Evolutionary conservation across 2,888 invertebrate genomes (phyloP).

Genomic region (Allacma fusca): DNA sequence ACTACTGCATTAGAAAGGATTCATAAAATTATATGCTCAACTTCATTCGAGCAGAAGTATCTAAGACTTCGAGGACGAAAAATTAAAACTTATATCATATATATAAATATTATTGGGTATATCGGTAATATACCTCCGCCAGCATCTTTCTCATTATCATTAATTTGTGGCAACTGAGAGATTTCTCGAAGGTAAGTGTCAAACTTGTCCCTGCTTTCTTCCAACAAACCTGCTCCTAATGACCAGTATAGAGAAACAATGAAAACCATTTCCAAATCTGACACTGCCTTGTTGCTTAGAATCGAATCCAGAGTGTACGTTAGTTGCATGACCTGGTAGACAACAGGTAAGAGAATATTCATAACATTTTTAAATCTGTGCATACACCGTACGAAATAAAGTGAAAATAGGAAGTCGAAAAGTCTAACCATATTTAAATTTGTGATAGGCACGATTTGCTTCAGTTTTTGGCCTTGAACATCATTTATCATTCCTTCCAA

Average conservation of each 20-base stretch:
- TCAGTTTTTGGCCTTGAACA: slow-evolving; percentile 71
- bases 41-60: too few species aligned
- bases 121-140: neutral
- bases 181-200: slow-evolving; percentile 81
- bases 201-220: slow-evolving; percentile 75
- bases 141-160: slow-evolving; percentile 68
- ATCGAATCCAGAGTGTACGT: slow-evolving; percentile 82
- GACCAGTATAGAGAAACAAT: slow-evolving; percentile 82
- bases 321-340: slow-evolving; percentile 76
- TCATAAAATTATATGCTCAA: too few species aligned
- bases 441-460: slow-evolving; percentile 84
- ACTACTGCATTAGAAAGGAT: too few species aligned
- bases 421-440: slow-evolving; percentile 82
- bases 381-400: too few species aligned
- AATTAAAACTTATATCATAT: too few species aligned
- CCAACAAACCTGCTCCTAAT: slow-evolving; percentile 79
- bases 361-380: neutral
- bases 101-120: too few species aligned
- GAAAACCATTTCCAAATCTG: slow-evolving; percentile 76
- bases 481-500: slow-evolving; percentile 78
- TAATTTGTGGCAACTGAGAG: slow-evolving; percentile 74
- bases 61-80: too few species aligned
- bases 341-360: neutral
- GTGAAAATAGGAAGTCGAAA: too few species aligned
- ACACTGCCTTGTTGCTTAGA: slow-evolving; percentile 61